These are phyloP conservation scores for Lydus trimaculatus DNA, from an alignment of 2,888 invertebrate species.

Conservation along the genomic window DNA sequence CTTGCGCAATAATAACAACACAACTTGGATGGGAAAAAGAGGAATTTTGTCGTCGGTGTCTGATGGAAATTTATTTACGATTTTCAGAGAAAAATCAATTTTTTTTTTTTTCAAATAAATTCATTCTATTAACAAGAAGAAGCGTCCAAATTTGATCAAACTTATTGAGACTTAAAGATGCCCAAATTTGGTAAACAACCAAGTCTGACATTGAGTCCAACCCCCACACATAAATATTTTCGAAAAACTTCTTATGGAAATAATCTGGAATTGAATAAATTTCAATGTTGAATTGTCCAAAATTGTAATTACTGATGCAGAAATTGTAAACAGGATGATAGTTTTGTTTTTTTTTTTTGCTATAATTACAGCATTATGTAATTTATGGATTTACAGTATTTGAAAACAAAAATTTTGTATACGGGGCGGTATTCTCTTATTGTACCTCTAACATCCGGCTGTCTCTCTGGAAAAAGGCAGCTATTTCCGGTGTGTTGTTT, in stretches of 20 bases:
- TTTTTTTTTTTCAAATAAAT: no score
- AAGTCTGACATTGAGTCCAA: background rate
- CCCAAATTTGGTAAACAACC: background rate
- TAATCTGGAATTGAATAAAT: no score
- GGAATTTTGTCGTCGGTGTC: conserved; percentile 17
- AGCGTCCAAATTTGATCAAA: background rate
- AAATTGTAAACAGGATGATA: no score
- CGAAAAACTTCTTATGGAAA: background rate
- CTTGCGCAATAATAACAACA: conserved; percentile 48
- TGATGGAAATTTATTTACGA: no score
- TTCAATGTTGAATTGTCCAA: no score
- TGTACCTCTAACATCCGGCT: background rate
- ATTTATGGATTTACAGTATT: no score
- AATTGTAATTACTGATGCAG: no score
- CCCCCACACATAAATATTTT: background rate
- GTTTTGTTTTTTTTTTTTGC: no score
- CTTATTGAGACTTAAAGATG: background rate
- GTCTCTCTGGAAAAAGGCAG: background rate
- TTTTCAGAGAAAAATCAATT: no score
- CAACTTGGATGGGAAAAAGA: conserved; percentile 13
- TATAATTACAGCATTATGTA: no score
- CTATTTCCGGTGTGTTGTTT: conserved; percentile 7
- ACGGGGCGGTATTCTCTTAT: background rate
- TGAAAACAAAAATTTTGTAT: background rate
- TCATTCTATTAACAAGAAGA: no score